These are phyloP conservation scores for Bombyx huttoni DNA, from an alignment of 2,888 invertebrate genomes.

Conservation along the genomic window DNA sequence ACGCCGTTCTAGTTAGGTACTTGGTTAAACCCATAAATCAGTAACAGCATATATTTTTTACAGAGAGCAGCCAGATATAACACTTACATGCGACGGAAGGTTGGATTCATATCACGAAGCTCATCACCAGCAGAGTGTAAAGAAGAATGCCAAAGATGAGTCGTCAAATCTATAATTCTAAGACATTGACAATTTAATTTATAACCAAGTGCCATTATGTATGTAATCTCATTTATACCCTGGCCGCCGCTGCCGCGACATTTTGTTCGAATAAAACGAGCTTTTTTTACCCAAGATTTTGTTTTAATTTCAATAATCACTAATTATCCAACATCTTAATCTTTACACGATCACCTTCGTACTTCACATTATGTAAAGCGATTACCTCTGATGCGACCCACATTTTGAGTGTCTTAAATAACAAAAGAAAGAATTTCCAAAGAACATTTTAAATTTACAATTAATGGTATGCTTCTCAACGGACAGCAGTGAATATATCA, in stretches of 20 bases:
- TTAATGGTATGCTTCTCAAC: not conserved
- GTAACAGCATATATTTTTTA: conserved; percentile 15
- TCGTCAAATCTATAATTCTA: conserved; percentile 19
- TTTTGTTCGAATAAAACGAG: conserved; percentile 29
- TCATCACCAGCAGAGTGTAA: conserved; percentile 19
- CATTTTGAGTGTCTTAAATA: not conserved
- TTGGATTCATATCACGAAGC: conserved; percentile 1
- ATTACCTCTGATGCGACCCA: conserved; percentile 16
- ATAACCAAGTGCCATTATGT: conserved; percentile 49
- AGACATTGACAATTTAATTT: conserved; percentile 23
- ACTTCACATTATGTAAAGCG: conserved; percentile 16
- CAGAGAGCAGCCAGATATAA: conserved; percentile 63
- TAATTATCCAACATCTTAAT: conserved; percentile 38
- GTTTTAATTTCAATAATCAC: conserved; percentile 41
- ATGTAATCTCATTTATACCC: conserved; percentile 23
- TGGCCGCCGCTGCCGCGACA: conserved; percentile 9
- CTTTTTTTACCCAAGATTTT: conserved; percentile 52
- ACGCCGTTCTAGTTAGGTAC: not conserved
- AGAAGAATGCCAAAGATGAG: conserved; percentile 19
- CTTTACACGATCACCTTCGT: conserved; percentile 33
- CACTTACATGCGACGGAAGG: conserved; percentile 13
- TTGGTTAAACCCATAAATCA: not conserved
- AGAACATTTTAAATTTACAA: not conserved
- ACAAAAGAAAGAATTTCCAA: not conserved
- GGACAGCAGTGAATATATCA: not conserved